Conservation (phyloP, 2,113 vertebrate genomes). For the Manacus vitellinus region DNA sequence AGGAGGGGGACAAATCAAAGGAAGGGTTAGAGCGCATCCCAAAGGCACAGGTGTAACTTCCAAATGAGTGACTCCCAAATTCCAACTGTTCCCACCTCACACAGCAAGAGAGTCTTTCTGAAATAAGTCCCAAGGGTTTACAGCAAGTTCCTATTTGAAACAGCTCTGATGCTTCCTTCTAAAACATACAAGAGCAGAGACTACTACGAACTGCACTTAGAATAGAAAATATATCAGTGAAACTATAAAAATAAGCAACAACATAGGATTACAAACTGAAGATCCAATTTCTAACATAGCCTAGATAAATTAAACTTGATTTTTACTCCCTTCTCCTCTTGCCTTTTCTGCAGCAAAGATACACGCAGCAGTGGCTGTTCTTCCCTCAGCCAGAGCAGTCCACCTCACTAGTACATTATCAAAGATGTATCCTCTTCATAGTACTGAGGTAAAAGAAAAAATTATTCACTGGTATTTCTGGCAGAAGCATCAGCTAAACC, state of each 20-base stretch:
- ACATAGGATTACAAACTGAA: not conserved
- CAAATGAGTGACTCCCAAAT: not conserved
- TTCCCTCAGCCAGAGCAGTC: not conserved
- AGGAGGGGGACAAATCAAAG: not conserved
- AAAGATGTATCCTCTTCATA: not conserved
- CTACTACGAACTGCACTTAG: not conserved
- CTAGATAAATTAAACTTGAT: not conserved
- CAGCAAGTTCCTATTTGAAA: not conserved
- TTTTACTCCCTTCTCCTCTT: not conserved
- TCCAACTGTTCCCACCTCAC: not conserved
- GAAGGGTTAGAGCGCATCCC: not conserved
- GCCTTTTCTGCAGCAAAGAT: not conserved
- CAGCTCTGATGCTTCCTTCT: not conserved
- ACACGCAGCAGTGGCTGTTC: not conserved
- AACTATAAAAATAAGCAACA: not conserved
- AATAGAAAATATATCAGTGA: not conserved
- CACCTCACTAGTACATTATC: not conserved
- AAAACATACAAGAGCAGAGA: not conserved
- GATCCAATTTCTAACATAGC: not conserved
- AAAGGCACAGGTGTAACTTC: not conserved
- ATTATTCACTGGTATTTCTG: not conserved
- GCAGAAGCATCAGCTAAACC: not conserved
- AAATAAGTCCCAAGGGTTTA: not conserved
- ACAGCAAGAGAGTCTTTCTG: not conserved
- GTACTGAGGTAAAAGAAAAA: not conserved